Base-by-base conservation (phyloP, 2,113 vertebrate species). In the Amblyopsis rosae region DNA sequence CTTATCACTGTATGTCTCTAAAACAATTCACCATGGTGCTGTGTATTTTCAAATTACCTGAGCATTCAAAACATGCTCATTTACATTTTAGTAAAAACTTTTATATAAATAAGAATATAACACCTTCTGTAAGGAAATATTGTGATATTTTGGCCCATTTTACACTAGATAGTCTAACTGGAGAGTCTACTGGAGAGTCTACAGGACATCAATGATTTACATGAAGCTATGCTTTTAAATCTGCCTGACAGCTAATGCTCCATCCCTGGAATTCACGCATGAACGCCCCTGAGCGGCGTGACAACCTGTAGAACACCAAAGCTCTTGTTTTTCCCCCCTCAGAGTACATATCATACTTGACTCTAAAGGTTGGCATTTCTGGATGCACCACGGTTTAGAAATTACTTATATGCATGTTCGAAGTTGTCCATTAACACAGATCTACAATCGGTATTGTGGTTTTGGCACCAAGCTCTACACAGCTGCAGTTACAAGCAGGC, bases 151-250 rank as follows among this genome's bases (percentile, higher is more conserved):
- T 15, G 32, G 46, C 32, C 26, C 59, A 53, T 50, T 46, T 56
- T 12, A 49, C 3, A 17, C 73, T 32, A 70, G 35, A 50, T 32
- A 59, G 50, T 46, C 64, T 10, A 62, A 51, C 11, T n/a, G 9
- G 12, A 62, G 17, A 57, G 35, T 62, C 69, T 62, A 57, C 61
- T n/a, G 9, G 12, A 62, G 17, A 57, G 35, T 62, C 72, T 62
- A 57, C 65, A 72, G 35, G 8, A 70, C 49, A 70, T 82, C 74
- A 86, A 82, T 86, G 78, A 91, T 74, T 87, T 80, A 85, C 80
- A 69, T 84, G 82, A 76, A 64, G 73, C 62, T 65, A 82, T 83
- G 86, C 12, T 80, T 79, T 76, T 76, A 69, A 80, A 41, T 83
- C 69, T 70, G 79, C 68, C 79, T 61, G 48, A 75, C 66, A 72